Percentiles rank a stretch among this genome's conserved stretches.
These are phyloP conservation scores for Mythimna vitellina DNA, from an alignment of 2,888 invertebrate genomes.

Conservation along the genomic window DNA sequence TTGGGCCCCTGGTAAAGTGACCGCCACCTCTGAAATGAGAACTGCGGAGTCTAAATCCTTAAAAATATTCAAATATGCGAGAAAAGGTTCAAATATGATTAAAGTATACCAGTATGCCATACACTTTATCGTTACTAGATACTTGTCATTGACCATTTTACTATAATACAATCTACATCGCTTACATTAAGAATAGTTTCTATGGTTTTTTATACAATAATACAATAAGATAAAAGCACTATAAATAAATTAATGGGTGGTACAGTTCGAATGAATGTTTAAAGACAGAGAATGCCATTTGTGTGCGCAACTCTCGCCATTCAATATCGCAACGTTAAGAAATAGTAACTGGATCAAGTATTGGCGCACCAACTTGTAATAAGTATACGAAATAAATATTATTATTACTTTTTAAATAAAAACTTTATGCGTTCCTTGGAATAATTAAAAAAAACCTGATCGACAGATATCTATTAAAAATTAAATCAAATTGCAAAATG, in stretches of 20 bases:
- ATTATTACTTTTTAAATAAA: conserved; percentile 52
- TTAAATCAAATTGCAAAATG: conserved; percentile 27
- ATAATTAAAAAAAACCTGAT: conserved; percentile 8
- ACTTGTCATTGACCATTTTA: conserved; percentile 6
- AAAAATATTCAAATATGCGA: not conserved
- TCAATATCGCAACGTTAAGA: conserved; percentile 85
- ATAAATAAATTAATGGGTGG: conserved; percentile 62
- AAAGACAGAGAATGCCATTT: conserved; percentile 75
- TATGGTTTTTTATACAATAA: not conserved
- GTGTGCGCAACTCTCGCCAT: conserved; percentile 77
- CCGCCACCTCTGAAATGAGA: not conserved
- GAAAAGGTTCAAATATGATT: not conserved
- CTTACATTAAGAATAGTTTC: not conserved
- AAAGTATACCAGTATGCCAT: not conserved
- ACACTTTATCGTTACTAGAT: not conserved
- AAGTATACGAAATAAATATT: conserved; percentile 73
- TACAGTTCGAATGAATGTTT: conserved; percentile 66
- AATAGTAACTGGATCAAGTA: conserved; percentile 83
- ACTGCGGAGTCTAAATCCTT: not conserved
- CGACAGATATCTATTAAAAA: conserved; percentile 10
- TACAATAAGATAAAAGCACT: conserved; percentile 25
- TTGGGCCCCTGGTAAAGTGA: too few species aligned
- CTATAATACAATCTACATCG: not conserved
- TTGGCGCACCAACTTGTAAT: conserved; percentile 78
- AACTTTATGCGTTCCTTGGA: conserved; percentile 17